Evolutionary conservation across 2,113 vertebrate genomes (phyloP), one percentile per base, ranked within the genome.

Genomic region (Oryzias celebensis): DNA sequence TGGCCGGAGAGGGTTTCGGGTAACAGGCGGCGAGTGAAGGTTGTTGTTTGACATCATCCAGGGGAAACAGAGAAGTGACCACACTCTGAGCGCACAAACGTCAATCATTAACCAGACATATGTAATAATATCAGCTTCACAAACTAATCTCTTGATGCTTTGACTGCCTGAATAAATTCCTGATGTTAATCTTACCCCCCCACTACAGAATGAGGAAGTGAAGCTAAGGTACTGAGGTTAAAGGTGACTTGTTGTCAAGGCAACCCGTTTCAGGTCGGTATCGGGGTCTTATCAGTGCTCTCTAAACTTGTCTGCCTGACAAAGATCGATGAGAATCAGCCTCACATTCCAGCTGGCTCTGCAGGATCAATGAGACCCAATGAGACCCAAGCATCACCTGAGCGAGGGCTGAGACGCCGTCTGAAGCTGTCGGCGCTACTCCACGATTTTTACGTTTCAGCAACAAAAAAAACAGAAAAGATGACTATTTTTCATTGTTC

Each of bases 271-370:
- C 17, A 52, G 79, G 77, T 65, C 74, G 56, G 76, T 85, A 68
- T 84, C 70, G 59, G 65, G 71, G n/a, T 67, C 75, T 85, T 87
- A 85, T 88, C 86, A 71, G 68, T 4, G 24, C 64, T 72, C 46
- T 63, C 68, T 65, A 41, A 85, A 82, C 42, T 2, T 59, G 50
- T 73, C 53, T 16, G 44, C 31, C 69, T 1, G 53, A 76, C 62
- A 52, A 51, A 24, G 66, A 81, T 85, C 83, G 52, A 73, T 71
- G 55, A 10, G 43, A 65, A 56, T 81, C 72, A 49, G 45, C 63
- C 28, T 61, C 52, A 62, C 73, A 83, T 86, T 84, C 80, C 82
- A 50, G 55, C 47, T 64, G 16, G 49, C 22, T 18, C 8, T 54
- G 36, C 8, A 3, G 2, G 1, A 48, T n/a, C 47, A 12, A 28